These are phyloP conservation scores for Ephialtes manifestator DNA, from an alignment of 2,888 invertebrate genomes.

Conservation along the genomic window DNA sequence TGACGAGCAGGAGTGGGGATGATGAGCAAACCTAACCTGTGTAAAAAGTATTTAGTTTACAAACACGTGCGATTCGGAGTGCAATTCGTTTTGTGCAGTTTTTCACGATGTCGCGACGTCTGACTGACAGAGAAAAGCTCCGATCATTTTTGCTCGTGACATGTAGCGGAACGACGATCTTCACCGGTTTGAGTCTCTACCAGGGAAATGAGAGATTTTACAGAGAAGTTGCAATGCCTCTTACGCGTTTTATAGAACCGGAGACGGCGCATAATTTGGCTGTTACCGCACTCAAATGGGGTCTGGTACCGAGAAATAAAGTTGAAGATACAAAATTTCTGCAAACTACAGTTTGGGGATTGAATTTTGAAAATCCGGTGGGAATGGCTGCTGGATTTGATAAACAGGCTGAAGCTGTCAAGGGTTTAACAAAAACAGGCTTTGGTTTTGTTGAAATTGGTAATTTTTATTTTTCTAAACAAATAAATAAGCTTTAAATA, in stretches of 20 bases:
- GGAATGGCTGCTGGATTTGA: conserved; percentile 99
- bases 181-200: conserved; percentile 89
- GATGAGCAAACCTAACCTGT: conserved; percentile 25
- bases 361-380: conserved; percentile 94
- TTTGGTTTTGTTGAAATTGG: conserved; percentile 99
- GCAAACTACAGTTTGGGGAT: conserved; percentile 90
- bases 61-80: conserved; percentile 27
- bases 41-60: not conserved
- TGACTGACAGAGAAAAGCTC: conserved; percentile 88
- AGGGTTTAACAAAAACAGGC: conserved; percentile 93
- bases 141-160: conserved; percentile 90
- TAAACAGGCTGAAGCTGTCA: conserved; percentile 97
- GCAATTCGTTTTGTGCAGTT: not conserved
- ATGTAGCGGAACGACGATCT: conserved; percentile 89
- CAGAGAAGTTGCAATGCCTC: conserved; percentile 90
- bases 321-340: conserved; percentile 89
- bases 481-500: not conserved
- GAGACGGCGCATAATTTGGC: conserved; percentile 95
- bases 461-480: conserved; percentile 35
- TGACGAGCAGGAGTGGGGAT: not conserved
- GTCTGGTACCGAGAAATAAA: conserved; percentile 89
- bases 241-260: conserved; percentile 90
- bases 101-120: conserved; percentile 74
- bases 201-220: conserved; percentile 94
- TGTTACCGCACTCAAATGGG: conserved; percentile 92